Conservation (phyloP, 2,797 vertebrate species). For the Coregonus suidteri region DNA sequence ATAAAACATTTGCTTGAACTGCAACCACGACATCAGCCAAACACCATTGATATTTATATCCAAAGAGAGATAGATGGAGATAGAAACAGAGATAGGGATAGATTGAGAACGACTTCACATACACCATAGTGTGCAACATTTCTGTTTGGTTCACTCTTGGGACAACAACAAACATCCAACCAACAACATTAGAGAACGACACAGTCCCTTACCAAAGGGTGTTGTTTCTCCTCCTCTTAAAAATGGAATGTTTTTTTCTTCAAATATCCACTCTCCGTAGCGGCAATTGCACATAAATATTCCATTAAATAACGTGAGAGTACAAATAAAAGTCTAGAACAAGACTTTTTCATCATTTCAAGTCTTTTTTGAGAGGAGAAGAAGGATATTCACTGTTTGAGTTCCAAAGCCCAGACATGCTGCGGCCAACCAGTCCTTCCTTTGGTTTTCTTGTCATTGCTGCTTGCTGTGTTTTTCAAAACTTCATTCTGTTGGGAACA, state of each 20-base stretch:
- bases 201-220: slow-evolving; percentile 83
- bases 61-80: slow-evolving; percentile 59
- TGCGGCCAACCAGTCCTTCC: slow-evolving; percentile 98
- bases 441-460: slow-evolving; percentile 96
- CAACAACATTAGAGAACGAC: slow-evolving; percentile 63
- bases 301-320: slow-evolving; percentile 77
- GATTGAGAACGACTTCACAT: slow-evolving; percentile 79
- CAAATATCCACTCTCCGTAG: slow-evolving; percentile 82
- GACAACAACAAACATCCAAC: slow-evolving; percentile 75
- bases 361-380: slow-evolving; percentile 35
- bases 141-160: slow-evolving; percentile 57
- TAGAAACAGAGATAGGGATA: slow-evolving; percentile 63
- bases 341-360: slow-evolving; percentile 42
- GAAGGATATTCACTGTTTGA: slow-evolving; percentile 86
- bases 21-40: slow-evolving; percentile 74
- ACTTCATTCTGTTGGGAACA: slow-evolving; percentile 84
- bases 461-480: slow-evolving; percentile 90
- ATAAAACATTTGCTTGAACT: slow-evolving; percentile 72
- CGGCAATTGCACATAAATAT: slow-evolving; percentile 94
- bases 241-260: slow-evolving; percentile 88
- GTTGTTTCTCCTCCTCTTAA: slow-evolving; percentile 79
- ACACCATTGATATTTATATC: slow-evolving; percentile 79
- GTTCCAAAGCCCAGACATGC: slow-evolving; percentile 98
- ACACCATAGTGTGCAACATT: slow-evolving; percentile 79
- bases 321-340: slow-evolving; percentile 52